Percentiles rank a stretch among this genome's conserved stretches.
Conservation (phyloP, 2,888 invertebrate genomes). For the Dryococelus australis region DNA sequence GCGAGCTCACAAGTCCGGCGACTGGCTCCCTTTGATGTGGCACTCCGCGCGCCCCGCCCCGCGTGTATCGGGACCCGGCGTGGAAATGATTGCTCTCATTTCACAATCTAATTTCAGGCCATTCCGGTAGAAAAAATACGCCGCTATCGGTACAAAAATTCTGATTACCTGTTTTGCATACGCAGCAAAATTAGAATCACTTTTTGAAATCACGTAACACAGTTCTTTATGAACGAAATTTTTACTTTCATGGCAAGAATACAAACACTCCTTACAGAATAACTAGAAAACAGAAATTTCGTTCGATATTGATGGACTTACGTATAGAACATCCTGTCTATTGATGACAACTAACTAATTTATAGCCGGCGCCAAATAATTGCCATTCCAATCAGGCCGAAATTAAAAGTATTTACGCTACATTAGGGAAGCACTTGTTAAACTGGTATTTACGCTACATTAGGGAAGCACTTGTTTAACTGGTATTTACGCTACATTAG, state of each 20-base stretch:
- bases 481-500: no score
- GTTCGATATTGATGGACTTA: no score
- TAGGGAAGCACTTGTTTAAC: no score
- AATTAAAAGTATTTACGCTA: no score
- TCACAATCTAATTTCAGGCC: slow-evolving; percentile 39
- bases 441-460: no score
- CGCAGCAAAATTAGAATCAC: slow-evolving; percentile 34
- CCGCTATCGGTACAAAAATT: slow-evolving; percentile 29
- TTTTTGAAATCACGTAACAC: slow-evolving; percentile 32
- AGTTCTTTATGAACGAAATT: background rate
- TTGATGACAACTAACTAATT: no score
- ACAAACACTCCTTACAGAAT: background rate
- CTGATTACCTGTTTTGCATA: slow-evolving; percentile 11
- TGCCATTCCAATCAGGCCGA: no score
- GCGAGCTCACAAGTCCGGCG: background rate
- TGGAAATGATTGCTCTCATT: slow-evolving; percentile 42
- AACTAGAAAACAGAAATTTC: no score
- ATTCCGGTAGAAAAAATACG: slow-evolving; percentile 37
- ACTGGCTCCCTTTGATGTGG: slow-evolving; percentile 28
- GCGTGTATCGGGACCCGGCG: background rate
- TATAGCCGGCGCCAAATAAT: no score
- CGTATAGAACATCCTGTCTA: no score
- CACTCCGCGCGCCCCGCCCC: background rate
- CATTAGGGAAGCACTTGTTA: no score
- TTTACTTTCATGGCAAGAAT: slow-evolving; percentile 1